Base-by-base conservation (phyloP, 2,888 invertebrate genomes). In the Pachymerium ferrugineum region DNA sequence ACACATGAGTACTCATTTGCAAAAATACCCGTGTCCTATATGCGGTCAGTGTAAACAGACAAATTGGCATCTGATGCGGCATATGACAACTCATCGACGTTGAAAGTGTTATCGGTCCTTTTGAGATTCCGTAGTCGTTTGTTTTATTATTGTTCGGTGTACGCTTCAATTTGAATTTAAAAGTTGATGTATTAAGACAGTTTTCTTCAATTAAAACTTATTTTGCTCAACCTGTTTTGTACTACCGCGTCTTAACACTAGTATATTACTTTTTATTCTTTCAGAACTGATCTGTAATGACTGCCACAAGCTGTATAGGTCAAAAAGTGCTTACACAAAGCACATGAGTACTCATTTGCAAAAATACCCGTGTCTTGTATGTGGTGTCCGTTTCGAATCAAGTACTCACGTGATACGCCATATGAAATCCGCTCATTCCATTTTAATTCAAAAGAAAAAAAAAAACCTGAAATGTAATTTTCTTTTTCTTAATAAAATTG, bases 331-430 rank as follows among this genome's bases (percentile, higher is more conserved):
- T 10, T 29, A 29, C n/a, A 42, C 47, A 25, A 38, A 72, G 28
- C 72, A 72, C 29, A 28, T 72, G 28, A 72, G 47, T 47, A 42
- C 47, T 47, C 72, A 72, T 29, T 12, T 54, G 28, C 42, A 47
- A 14, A 42, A 47, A 16, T 72, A 42, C 72, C 6, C 28, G 47
- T 72, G 72, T 29, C 29, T 29, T 3, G 31, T n/a, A 29, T 72
- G 72, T 35, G 54, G 72, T 14, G 28, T 47, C 25, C 47, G 72
- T 31, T 25, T 19, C 2, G 28, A 69, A n/a, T 31, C 31, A 3
- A 19, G 19, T 8, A 19, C 69, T 33, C 33, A 30, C 10, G 12
- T 69, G 6, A 69, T 10, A n/a, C n/a, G n/a, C n/a, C n/a, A n/a
- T n/a, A n/a, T n/a, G n/a, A n/a, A n/a, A n/a, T n/a, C n/a, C n/a